Conservation (phyloP, 1,140 invertebrate genomes). For the Drosophila funebris region DNA sequence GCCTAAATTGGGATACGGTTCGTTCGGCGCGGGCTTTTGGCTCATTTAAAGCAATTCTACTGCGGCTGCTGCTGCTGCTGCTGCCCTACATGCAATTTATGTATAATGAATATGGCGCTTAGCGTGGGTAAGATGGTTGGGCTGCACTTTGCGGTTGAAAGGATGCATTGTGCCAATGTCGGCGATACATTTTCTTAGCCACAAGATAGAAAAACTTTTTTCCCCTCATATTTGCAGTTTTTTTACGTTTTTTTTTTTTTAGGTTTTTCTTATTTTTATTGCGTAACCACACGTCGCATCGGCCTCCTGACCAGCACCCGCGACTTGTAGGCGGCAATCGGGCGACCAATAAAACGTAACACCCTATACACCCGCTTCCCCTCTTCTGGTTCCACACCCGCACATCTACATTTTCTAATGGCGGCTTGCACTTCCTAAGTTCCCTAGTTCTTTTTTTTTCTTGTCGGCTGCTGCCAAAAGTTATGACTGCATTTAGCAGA, state of each 20-base stretch:
- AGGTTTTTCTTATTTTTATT: slow-evolving; percentile 47
- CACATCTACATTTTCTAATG: slow-evolving; percentile 63
- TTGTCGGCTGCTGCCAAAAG: slow-evolving; percentile 69
- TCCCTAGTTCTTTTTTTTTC: slow-evolving; percentile 26
- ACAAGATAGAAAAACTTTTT: slow-evolving; percentile 68
- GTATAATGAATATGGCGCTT: slow-evolving; percentile 64
- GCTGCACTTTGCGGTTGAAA: slow-evolving; percentile 78
- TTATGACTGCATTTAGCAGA: slow-evolving; percentile 78
- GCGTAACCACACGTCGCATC: slow-evolving; percentile 34
- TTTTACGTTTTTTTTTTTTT: slow-evolving; percentile 23
- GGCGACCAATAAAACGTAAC: slow-evolving; percentile 65
- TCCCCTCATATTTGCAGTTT: slow-evolving; percentile 46
- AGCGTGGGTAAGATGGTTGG: slow-evolving; percentile 3
- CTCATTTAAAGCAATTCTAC: slow-evolving; percentile 79
- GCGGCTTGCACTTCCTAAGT: slow-evolving; percentile 76
- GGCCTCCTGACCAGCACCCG: slow-evolving; percentile 16
- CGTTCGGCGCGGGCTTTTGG: slow-evolving; percentile 54
- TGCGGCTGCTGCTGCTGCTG: neutral
- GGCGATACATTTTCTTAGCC: slow-evolving; percentile 69
- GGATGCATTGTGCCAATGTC: slow-evolving; percentile 73
- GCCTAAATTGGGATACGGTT: slow-evolving; percentile 82
- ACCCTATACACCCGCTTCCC: slow-evolving; percentile 7
- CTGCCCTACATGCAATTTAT: slow-evolving; percentile 72
- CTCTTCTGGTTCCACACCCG: neutral
- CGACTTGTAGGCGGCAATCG: slow-evolving; percentile 58